Base-by-base conservation (phyloP, 2,888 invertebrate genomes). In the Oscheius onirici region DNA sequence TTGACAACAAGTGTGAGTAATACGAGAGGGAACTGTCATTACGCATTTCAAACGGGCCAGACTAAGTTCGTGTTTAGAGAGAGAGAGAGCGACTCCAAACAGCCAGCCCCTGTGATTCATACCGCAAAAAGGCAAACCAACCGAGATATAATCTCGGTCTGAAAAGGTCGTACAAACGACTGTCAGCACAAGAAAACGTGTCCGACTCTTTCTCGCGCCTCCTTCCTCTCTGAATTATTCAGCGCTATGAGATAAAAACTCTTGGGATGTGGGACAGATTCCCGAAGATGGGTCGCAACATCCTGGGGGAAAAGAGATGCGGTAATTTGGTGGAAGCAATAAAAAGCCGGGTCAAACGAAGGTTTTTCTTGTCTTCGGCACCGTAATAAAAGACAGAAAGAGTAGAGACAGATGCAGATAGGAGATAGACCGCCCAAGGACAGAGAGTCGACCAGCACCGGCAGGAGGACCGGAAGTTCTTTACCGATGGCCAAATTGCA, bases 301-400 rank as follows among this genome's bases (percentile, higher is more conserved):
- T 55, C 28, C n/a, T 55, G 17, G 41, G 13, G 58, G 43, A 17
- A 22, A 17, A 24, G 24, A 17, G 3, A 52, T n/a, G n/a, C n/a
- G n/a, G n/a, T n/a, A 52, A 28, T 10, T 10, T 55, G 6, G 8
- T 24, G 26, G n/a, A 55, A 17, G 17, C 51, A 20, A 51, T 51
- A 51, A 51, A 51, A 55, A 55, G 22, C 24, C n/a, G 40, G 41
- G 60, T 40, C 43, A 60, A 46, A 34, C 46, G 51, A 51, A 40
- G 54, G 66, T 66, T 66, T 66, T 54, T 66, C 54, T 34, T 66
- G 34, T 34, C n/a, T 34, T 22, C 52, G 49, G 52, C 52, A 66
- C 66, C 52, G 66, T 58, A 57, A 69, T 57, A 57, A 69, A 69
- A 44, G 51, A 61, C 22, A 60, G 43, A 43, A 20, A 46, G 60